A percentile compares a stretch with the other conserved stretches of the same genome.
phyloP scores from a whole-genome alignment of 2,888 invertebrate genomes.

The Periphyllus acericola region DNA sequence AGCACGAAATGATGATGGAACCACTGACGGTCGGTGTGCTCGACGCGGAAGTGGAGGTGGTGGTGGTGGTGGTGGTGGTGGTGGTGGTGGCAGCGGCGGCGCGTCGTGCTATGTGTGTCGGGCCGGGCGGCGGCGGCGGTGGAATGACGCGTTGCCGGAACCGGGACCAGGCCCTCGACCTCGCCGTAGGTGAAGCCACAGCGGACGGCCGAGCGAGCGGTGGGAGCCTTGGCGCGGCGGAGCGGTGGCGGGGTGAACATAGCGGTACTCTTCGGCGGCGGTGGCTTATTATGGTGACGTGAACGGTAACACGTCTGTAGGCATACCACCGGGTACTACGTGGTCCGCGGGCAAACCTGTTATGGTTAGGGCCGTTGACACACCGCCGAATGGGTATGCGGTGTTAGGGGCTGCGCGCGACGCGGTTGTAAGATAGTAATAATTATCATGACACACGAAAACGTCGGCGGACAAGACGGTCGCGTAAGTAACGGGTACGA shows the following conservation, averaged over 20 bases:
- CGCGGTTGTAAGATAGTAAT: background rate
- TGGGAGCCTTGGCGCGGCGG: too few species aligned
- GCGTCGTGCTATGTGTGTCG: conserved; percentile 57
- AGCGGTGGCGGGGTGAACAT: background rate
- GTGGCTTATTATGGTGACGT: background rate
- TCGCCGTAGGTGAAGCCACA: too few species aligned
- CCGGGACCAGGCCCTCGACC: background rate
- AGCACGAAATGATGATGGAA: too few species aligned
- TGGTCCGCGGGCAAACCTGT: conserved; percentile 38
- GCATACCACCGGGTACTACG: background rate
- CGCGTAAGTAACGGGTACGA: too few species aligned
- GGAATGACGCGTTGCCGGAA: conserved; percentile 63
- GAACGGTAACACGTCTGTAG: background rate
- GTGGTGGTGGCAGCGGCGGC: background rate
- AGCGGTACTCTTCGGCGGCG: conserved; percentile 43
- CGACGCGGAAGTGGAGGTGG: too few species aligned
- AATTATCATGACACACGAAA: background rate
- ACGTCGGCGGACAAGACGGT: too few species aligned
- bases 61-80: background rate
- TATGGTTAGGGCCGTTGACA: conserved; percentile 60
- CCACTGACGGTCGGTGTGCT: too few species aligned
- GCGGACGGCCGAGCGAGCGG: conserved; percentile 2
- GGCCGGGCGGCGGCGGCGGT: conserved; percentile 65
- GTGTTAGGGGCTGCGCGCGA: too few species aligned
- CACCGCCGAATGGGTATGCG: background rate